Evolutionary conservation across 2,113 vertebrate species (phyloP), one percentile per base, ranked within the genome.

Genomic region (Sebastes schlegelii): DNA sequence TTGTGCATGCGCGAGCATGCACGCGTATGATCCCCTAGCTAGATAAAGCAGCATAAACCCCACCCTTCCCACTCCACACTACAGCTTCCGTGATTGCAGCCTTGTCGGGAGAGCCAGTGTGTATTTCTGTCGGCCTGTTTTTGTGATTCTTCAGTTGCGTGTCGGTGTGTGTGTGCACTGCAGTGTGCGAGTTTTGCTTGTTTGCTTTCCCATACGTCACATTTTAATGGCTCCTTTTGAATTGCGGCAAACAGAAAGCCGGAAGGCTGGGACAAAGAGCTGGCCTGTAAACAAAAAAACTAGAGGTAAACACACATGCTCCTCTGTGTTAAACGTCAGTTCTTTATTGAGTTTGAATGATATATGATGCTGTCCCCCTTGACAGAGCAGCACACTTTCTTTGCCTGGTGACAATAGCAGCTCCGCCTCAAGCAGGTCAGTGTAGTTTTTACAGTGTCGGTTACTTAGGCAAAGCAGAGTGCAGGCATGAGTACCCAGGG

Each of bases 161-260:
- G 55, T 72, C 57, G 11, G 43, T 43, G 64, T 62, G 51, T 57
- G 42, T 43, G 64, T 62, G 51, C 62, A 8, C 48, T 34, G 1
- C 46, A 9, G 54, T 58, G 14, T 85, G 57, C 73, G 48, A 13
- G 23, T 49, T 82, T 67, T 81, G 17, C 40, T 69, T 85, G 87
- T 84, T 87, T 89, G 73, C 77, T 73, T 91, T 87, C 88, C 82
- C 72, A 40, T 90, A 75, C 72, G 71, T 86, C 90, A 89, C 73
- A 76, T 87, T 61, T 86, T 90, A 90, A 89, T 79, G 74, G 83
- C 52, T 82, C 63, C 66, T 85, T 83, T 85, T 92, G 34, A 82
- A 94, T 83, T 83, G 49, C 6, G 34, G 79, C 68, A 76, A 87
- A 80, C 60, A 84, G 80, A 84, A 84, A 80, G 79, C 76, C 81